Evolutionary conservation across 2,888 invertebrate species (phyloP).

Genomic region (Copidosoma aretas): DNA sequence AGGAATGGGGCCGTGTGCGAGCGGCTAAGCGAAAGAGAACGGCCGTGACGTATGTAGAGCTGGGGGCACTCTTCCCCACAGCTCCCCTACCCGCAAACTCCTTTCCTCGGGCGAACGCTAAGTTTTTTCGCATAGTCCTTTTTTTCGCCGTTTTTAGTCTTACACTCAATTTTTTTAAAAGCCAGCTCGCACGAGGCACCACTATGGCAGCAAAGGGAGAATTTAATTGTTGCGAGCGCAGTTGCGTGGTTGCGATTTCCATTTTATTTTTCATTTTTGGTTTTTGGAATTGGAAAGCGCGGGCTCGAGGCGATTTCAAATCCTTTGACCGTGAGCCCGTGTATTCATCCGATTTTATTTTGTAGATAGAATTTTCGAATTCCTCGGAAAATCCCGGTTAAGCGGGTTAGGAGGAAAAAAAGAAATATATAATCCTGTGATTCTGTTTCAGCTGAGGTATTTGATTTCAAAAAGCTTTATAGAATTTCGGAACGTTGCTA

Average conservation of each 20-base stretch:
- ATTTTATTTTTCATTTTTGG: no score
- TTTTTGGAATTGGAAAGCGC: no score
- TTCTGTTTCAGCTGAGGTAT: background rate
- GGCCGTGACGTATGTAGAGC: background rate
- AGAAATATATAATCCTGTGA: background rate
- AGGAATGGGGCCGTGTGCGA: conserved; percentile 31
- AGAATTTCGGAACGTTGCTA: no score
- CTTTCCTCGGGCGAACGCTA: background rate
- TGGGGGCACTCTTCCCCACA: no score
- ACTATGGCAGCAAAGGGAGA: background rate
- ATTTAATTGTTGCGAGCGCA: background rate
- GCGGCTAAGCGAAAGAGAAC: conserved; percentile 5
- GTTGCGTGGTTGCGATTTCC: no score
- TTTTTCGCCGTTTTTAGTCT: background rate
- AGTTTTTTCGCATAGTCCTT: background rate
- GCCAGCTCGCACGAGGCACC: background rate
- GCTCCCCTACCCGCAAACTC: no score
- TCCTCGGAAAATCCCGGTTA: background rate
- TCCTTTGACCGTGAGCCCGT: no score
- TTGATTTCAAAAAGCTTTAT: background rate
- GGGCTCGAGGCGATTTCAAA: no score
- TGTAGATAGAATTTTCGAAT: background rate
- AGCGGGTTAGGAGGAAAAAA: background rate
- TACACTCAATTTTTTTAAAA: background rate
- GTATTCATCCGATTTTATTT: background rate